Conservation (phyloP, 1,140 invertebrate species). For the Macrostomum lignano region DNA sequence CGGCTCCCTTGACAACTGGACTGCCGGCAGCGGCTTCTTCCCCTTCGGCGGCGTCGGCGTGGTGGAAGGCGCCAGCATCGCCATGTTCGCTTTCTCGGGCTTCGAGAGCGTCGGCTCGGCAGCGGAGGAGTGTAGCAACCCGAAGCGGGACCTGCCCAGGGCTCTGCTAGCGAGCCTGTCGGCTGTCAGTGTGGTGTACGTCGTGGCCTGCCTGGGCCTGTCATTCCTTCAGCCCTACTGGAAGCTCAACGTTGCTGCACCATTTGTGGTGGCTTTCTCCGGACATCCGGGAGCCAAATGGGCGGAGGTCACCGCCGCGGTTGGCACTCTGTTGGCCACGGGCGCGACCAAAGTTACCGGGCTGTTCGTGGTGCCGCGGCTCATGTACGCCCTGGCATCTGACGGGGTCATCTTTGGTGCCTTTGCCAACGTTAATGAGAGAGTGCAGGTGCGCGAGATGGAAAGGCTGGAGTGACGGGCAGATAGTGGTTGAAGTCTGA, state of each 20-base stretch:
- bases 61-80: conserved; percentile 11
- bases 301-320: conserved; percentile 6
- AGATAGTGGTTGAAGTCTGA: no score
- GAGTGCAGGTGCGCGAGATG: no score
- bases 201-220: conserved; percentile 46
- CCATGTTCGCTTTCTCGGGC: conserved; percentile 19
- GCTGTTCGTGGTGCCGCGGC: conserved; percentile 7
- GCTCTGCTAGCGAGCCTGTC: conserved; percentile 48
- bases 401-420: conserved; percentile 9
- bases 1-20: conserved; percentile 10
- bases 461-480: no score
- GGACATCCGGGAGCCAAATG: conserved; percentile 3
- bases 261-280: conserved; percentile 9
- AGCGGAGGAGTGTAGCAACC: conserved; percentile 53
- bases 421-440: conserved; percentile 7
- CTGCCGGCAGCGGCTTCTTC: conserved; percentile 12
- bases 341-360: conserved; percentile 35
- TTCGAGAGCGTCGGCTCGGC: conserved; percentile 48
- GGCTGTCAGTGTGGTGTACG: conserved; percentile 45
- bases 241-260: conserved; percentile 7
- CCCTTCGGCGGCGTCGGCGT: conserved; percentile 13
- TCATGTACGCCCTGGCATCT: conserved; percentile 8
- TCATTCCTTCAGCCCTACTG: conserved; percentile 51
- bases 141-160: conserved; percentile 43
- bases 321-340: conserved; percentile 30